Conservation (phyloP, 64 coral and sea anemone genomes). For the Trachythela sp. region DNA sequence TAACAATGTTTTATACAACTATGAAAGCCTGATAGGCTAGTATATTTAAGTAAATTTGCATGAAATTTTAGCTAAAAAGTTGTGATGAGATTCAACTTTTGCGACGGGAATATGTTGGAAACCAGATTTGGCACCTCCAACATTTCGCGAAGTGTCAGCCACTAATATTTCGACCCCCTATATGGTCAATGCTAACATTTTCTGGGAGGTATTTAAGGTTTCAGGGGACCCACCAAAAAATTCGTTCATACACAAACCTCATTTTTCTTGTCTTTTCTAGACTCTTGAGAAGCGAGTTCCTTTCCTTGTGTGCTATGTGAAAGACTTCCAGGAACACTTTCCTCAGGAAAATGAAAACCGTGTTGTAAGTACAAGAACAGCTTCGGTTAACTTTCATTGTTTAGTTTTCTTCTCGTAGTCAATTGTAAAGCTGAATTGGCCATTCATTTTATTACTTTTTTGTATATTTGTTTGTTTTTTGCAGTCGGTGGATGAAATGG, state of each 20-base stretch:
- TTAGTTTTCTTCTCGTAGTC: too few relatives aligned
- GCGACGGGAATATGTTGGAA: neutral
- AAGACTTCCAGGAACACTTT: constrained; percentile 85
- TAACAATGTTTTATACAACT: too few relatives aligned
- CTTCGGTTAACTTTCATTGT: neutral
- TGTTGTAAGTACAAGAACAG: constrained; percentile 47
- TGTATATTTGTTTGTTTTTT: neutral
- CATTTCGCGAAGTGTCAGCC: too few relatives aligned
- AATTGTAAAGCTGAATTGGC: neutral
- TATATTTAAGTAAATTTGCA: too few relatives aligned
- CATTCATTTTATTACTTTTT: neutral
- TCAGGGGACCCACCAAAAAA: too few relatives aligned
- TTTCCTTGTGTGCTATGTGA: constrained; percentile 73
- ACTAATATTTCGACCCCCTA: too few relatives aligned
- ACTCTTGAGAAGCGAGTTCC: constrained; percentile 67
- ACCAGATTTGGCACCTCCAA: too few relatives aligned
- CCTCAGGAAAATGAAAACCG: constrained; percentile 65
- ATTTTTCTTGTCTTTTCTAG: constrained; percentile 3
- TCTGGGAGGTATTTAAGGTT: neutral
- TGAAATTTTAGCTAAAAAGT: too few relatives aligned
- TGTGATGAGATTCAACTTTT: too few relatives aligned
- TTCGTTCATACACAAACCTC: neutral
- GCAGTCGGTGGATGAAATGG: constrained; percentile 92
- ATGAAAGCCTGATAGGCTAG: too few relatives aligned
- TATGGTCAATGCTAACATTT: too few relatives aligned